Base-by-base conservation (phyloP, 2,888 invertebrate genomes). In the Lasioglossum zephyrum region DNA sequence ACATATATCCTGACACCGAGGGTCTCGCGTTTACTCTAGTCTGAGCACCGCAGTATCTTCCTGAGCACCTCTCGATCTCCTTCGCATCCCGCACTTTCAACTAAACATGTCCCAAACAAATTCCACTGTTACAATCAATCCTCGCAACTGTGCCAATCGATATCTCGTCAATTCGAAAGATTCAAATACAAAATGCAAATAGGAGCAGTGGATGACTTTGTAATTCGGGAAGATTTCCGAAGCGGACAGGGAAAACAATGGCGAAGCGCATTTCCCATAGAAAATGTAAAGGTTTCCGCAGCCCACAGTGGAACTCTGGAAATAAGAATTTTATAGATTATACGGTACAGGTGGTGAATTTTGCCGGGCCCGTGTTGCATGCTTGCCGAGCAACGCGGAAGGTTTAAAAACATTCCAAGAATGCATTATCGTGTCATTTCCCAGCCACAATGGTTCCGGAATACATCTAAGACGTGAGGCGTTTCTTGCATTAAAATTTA, bases 321-420 rank as follows among this genome's bases (percentile, higher is more conserved):
- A 83, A 86, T 86, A 82, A 86, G 80, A 83, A 81, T 87, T 86
- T 87, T 83, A 82, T 86, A 53, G 87, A 86, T 82, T 83, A 86
- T 73, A 80, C 86, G 77, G 72, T 70, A 77, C 77, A 63, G 75
- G 31, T 60, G 82, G 77, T n/a, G 72, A 75, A 86, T 79, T 66
- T 41, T 8, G 53, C 39, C 47, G 73, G 36, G 36, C 26, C 31
- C 60, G 66, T 66, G 66, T 66, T 66, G 66, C 66, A 36, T 31
- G 72, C n/a, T 41, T 18, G 44, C 44, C 4, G 72, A 22, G 73
- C 63, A 39, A 66, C 63, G 69, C 36, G 63, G 31, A 76, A 79
- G 76, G 41, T 86, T 86, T 77, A 69, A 75, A 87, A 87, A 86
- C 82, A 86, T 82, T 73, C 82, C 49, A 16, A 18, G 73, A 87